phyloP scores from a whole-genome alignment of 2,797 vertebrate species.

The Antrozous pallidus region DNA sequence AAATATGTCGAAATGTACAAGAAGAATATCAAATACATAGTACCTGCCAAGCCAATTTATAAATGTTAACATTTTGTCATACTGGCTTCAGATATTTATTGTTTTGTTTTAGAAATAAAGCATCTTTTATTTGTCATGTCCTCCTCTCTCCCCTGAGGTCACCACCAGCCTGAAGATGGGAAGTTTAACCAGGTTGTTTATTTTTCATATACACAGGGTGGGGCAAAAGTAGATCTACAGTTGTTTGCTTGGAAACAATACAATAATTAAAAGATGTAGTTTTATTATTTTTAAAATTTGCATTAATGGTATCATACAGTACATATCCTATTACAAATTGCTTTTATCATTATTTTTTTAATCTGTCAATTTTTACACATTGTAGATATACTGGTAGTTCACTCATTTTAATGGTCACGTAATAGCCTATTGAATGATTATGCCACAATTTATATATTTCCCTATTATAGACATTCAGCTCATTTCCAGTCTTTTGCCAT shows the following conservation, averaged over 20 bases:
- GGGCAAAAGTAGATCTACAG: not conserved
- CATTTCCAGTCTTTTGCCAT: not conserved
- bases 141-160: not conserved
- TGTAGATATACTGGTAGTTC: not conserved
- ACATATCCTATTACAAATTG: not conserved
- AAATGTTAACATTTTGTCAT: not conserved
- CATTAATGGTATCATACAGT: not conserved
- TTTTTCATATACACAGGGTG: not conserved
- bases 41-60: not conserved
- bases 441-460: no score
- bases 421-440: not conserved
- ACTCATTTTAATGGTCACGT: not conserved
- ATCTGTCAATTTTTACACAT: not conserved
- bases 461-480: not conserved
- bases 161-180: not conserved
- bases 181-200: not conserved
- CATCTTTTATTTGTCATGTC: not conserved
- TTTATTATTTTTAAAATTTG: not conserved
- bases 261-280: not conserved
- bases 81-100: not conserved
- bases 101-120: slow-evolving; percentile 3
- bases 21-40: not conserved
- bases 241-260: not conserved
- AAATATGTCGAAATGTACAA: not conserved
- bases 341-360: not conserved